Conservation (phyloP, 2,113 vertebrate species). For the Stigmatopora argus region DNA sequence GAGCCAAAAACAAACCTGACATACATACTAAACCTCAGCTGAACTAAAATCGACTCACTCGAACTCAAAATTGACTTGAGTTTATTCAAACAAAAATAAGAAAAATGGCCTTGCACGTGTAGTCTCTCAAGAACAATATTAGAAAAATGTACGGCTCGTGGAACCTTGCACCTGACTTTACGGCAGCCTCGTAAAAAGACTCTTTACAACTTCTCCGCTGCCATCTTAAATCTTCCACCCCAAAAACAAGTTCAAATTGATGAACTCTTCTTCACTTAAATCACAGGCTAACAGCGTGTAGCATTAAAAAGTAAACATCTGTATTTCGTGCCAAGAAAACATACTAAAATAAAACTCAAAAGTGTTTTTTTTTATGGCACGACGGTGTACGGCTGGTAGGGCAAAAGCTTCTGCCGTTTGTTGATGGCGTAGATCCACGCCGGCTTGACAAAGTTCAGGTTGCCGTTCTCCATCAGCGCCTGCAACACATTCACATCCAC, state of each 20-base stretch:
- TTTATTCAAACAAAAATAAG: constrained; percentile 53
- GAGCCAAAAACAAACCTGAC: no score
- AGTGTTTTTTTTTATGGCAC: constrained; percentile 58
- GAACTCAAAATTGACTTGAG: constrained; percentile 30
- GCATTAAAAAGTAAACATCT: neutral
- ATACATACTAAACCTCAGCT: no score
- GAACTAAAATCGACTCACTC: neutral
- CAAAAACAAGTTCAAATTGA: neutral
- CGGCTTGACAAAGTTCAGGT: constrained; percentile 81
- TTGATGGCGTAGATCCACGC: constrained; percentile 85
- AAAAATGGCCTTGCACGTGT: neutral
- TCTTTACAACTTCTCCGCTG: constrained; percentile 28
- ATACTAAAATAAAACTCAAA: neutral
- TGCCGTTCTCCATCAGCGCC: constrained; percentile 83
- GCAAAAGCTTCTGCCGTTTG: constrained; percentile 78
- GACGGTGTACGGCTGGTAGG: constrained; percentile 82
- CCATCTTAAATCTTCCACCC: neutral
- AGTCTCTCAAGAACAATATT: constrained; percentile 1
- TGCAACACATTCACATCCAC: constrained; percentile 29
- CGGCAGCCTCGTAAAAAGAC: constrained; percentile 13
- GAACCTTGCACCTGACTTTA: constrained; percentile 27
- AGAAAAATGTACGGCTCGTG: constrained; percentile 1
- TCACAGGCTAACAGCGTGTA: constrained; percentile 7
- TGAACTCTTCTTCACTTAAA: neutral
- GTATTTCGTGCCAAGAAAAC: constrained; percentile 13